Percentiles rank a stretch among this genome's conserved stretches.
Evolutionary conservation across 2,888 invertebrate species (phyloP).

Genomic region (Lymantria dispar): DNA sequence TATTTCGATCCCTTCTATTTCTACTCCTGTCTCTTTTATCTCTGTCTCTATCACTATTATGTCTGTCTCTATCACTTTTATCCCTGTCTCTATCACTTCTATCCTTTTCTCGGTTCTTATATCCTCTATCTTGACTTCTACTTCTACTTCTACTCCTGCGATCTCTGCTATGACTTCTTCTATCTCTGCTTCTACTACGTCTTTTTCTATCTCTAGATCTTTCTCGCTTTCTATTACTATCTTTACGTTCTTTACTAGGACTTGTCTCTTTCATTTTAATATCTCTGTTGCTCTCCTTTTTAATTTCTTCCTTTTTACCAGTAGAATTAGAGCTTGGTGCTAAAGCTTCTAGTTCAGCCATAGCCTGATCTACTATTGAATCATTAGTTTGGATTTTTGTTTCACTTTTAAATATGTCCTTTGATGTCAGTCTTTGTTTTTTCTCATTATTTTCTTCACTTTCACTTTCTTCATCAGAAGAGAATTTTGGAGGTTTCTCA

Average conservation of each 20-base stretch:
- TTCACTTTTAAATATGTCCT: conserved; percentile 71
- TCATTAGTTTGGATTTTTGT: conserved; percentile 48
- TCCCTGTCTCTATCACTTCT: conserved; percentile 28
- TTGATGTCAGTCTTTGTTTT: conserved; percentile 56
- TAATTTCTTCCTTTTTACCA: conserved; percentile 29
- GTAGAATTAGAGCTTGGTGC: conserved; percentile 79
- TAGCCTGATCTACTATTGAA: conserved; percentile 88
- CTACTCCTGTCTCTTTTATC: conserved; percentile 50
- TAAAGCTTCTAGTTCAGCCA: conserved; percentile 92
- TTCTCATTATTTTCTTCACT: conserved; percentile 48
- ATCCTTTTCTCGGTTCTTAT: conserved; percentile 29
- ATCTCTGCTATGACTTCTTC: conserved; percentile 37
- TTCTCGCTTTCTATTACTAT: conserved; percentile 46
- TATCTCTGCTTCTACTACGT: conserved; percentile 25
- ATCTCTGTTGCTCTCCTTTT: conserved; percentile 41
- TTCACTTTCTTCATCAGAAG: conserved; percentile 64
- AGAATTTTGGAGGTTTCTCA: conserved; percentile 79
- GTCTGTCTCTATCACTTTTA: conserved; percentile 30
- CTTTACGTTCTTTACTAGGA: conserved; percentile 46
- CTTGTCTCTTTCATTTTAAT: conserved; percentile 47
- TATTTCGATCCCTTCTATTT: conserved; percentile 21
- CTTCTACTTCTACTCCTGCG: conserved; percentile 38
- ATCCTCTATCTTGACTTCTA: conserved; percentile 37
- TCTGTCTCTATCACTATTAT: conserved; percentile 16
- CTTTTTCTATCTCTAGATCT: conserved; percentile 45